Evolutionary conservation across 1,140 invertebrate species (phyloP).

Genomic region (Anagrus nilaparvatae): DNA sequence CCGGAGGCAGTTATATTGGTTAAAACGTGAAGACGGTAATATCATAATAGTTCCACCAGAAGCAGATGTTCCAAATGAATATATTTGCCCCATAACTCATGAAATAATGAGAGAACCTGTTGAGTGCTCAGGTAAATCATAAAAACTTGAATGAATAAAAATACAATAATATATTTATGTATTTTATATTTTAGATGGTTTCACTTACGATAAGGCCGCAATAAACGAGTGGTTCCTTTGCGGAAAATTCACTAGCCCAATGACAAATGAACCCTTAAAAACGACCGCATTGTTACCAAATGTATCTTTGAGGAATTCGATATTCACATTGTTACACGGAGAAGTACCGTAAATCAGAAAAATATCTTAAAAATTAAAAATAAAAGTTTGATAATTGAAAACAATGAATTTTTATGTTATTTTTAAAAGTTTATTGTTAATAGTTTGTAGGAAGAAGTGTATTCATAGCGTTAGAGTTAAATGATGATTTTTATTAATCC

Average conservation of each 20-base stretch:
- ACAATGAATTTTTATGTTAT: no score
- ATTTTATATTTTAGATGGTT: slow-evolving; percentile 52
- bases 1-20: slow-evolving; percentile 42
- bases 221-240: slow-evolving; percentile 66
- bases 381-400: no score
- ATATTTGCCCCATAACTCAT: slow-evolving; percentile 72
- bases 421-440: no score
- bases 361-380: no score
- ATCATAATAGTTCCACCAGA: slow-evolving; percentile 20
- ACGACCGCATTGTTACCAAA: slow-evolving; percentile 51
- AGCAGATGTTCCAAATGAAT: slow-evolving; percentile 50
- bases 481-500: no score
- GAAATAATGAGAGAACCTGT: slow-evolving; percentile 73
- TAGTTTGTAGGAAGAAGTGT: no score
- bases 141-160: background rate
- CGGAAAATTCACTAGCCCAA: slow-evolving; percentile 62
- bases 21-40: slow-evolving; percentile 36
- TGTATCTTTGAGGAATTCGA: slow-evolving; percentile 33
- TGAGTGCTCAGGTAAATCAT: slow-evolving; percentile 50
- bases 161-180: background rate
- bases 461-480: no score
- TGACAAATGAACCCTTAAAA: slow-evolving; percentile 58
- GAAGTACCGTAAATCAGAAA: slow-evolving; percentile 17
- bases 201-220: slow-evolving; percentile 64
- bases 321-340: slow-evolving; percentile 29